phyloP scores from a whole-genome alignment of 1,140 invertebrate species.

The Chionoecetes opilio region DNA sequence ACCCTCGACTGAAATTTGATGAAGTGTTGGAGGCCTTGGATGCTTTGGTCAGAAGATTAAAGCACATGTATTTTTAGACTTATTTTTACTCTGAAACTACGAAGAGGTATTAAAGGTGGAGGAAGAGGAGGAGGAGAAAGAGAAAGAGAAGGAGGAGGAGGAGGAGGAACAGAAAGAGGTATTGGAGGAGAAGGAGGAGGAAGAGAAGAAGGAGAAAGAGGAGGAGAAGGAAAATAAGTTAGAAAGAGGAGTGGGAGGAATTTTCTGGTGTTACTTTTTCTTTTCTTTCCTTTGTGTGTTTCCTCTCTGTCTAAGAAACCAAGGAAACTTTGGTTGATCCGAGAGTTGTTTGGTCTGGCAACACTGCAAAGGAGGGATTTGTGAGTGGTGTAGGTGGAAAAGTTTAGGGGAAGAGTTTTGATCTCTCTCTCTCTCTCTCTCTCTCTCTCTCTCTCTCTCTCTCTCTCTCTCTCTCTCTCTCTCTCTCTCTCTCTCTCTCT shows the following conservation, averaged over 20 bases:
- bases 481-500: not conserved
- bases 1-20: not conserved
- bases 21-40: not conserved
- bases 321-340: not conserved
- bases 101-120: not conserved
- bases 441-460: constrained; percentile 24
- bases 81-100: not conserved
- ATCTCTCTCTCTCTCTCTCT: constrained; percentile 3
- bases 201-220: not conserved
- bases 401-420: not conserved
- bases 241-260: not conserved
- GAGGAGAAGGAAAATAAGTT: not conserved
- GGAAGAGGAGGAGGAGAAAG: not conserved
- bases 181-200: not conserved
- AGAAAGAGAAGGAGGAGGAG: not conserved
- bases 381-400: not conserved
- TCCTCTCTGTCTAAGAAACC: not conserved
- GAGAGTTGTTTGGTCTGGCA: not conserved
- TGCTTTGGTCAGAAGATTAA: not conserved
- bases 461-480: not conserved
- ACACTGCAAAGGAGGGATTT: not conserved
- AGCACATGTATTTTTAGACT: not conserved
- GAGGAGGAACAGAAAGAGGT: not conserved
- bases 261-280: not conserved
- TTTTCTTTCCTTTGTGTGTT: not conserved